Base-by-base conservation (phyloP, 2,888 invertebrate species). In the Mimachlamys varia region DNA sequence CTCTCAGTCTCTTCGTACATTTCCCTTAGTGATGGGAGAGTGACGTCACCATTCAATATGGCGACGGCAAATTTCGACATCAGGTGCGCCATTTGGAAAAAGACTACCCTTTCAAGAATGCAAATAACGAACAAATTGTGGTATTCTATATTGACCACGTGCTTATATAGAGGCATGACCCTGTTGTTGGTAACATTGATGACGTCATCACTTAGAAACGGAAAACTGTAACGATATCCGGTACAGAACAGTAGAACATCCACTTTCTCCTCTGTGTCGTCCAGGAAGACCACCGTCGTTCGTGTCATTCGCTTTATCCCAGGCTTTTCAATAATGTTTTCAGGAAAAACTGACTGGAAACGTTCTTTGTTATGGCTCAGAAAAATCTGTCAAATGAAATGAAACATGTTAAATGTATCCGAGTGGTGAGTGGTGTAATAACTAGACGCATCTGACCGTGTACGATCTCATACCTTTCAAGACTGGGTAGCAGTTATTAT, bases 121-220 rank as follows among this genome's bases (percentile, higher is more conserved):
- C 99, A 99, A 62, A 98, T 97, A 93, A 99, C 97, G 91, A 98
- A 98, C 97, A 99, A 98, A 19, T 98, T 97, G 0, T 98, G 98
- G 95, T 98, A 97, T 92, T 98, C 97, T 89, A 98, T 98, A 96
- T 98, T 98, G 62, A 99, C 97, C 90, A 98, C 97, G 96, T 98
- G 99, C 95, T 98, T 98, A 97, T 98, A 98, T 0, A 99, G 97
- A 0, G 98, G 98, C 95, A 98, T 97, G 37, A 99, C 98, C 97
- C 98, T 98, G 96, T 98, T 98, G 91, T 98, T 98, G 88, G 98
- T 98, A 5, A 98, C 98, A 37, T 96, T 97, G 89, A 98, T 97
- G 4, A 97, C 98, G 95, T 98, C 98, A 17, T 97, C 97, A 38
- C 97, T 96, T 92, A 98, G 97, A 97, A 98, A 98, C 49, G 98